Evolutionary conservation across 2,888 invertebrate species (phyloP).

Genomic region (Parnassius glacialis): DNA sequence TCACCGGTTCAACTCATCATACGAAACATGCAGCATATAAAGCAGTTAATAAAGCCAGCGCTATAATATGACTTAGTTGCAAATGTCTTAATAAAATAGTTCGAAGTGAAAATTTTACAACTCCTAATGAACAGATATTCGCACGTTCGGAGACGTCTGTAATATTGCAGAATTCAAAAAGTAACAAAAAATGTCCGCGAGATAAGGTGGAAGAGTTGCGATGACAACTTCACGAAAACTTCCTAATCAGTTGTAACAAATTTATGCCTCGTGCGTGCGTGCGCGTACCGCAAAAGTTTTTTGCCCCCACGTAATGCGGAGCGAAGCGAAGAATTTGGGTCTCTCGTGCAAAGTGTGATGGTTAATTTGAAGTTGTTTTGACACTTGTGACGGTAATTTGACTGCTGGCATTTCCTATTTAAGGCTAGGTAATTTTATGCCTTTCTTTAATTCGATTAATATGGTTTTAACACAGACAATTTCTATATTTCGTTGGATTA

Average conservation of each 20-base stretch:
- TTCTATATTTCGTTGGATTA: no score
- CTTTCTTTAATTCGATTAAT: constrained; percentile 15
- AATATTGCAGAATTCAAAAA: constrained; percentile 42
- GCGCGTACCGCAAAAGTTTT: constrained; percentile 32
- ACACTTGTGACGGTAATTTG: constrained; percentile 41
- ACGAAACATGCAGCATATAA: no score
- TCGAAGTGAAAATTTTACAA: background rate
- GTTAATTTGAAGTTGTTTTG: constrained; percentile 39
- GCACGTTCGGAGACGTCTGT: background rate
- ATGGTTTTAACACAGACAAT: constrained; percentile 6
- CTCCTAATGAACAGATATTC: background rate
- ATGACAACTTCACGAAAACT: constrained; percentile 72
- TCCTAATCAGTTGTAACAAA: constrained; percentile 78
- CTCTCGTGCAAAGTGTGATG: constrained; percentile 36
- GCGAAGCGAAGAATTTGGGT: constrained; percentile 32
- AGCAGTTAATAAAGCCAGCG: no score
- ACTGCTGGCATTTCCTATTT: constrained; percentile 29
- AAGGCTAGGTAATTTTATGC: constrained; percentile 4
- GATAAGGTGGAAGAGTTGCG: constrained; percentile 73
- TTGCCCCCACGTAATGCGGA: constrained; percentile 25
- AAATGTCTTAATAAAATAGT: no score
- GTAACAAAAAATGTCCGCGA: constrained; percentile 61
- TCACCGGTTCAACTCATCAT: no score
- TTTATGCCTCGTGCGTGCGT: constrained; percentile 72
- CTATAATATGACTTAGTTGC: no score